Base-by-base conservation (phyloP, 1,140 invertebrate genomes). In the Zaprionus africanus region DNA sequence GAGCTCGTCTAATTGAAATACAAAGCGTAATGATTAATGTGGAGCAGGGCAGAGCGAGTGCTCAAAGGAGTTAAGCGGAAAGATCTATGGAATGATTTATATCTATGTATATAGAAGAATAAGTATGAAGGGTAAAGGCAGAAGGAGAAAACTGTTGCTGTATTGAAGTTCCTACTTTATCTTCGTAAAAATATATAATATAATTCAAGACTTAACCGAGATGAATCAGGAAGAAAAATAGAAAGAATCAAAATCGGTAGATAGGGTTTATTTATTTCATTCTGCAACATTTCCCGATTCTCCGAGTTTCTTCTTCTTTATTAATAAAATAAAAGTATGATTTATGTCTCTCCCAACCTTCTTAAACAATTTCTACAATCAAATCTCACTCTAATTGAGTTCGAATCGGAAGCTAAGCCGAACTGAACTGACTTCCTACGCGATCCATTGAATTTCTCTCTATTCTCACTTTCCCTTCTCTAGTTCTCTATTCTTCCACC, bases 11-110 rank as follows among this genome's bases (percentile, higher is more conserved):
- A 81, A 81, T 81, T 78, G 76, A 81, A 70, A 78, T 66, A 78
- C 69, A 80, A 78, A 64, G 66, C 71, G 7, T 28, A 75, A 63
- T 78, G 76, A 81, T 78, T 75, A 78, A 81, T 81, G 71, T 60
- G 31, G 38, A 67, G 63, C 51, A 22, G 22, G 51, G 5, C 56
- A 41, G 1, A 22, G 24, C 38, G 38, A 46, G 51, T 67, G n/a
- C 12, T 43, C 38, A 61, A 75, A 69, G 31, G 51, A 75, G 65
- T 75, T 62, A 75, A 17, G 13, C 19, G 28, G 65, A 75, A 75
- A 74, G 41, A 31, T 43, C 17, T 22, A 1, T 51, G 4, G 19
- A 46, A 17, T n/a, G n/a, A 46, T 15, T 19, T 12, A 22, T 51
- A 13, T 2, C 46, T 24, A 22, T 17, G n/a, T 17, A 46, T n/a